Conservation (phyloP, 2,797 vertebrate species). For the Pipistrellus kuhlii region DNA sequence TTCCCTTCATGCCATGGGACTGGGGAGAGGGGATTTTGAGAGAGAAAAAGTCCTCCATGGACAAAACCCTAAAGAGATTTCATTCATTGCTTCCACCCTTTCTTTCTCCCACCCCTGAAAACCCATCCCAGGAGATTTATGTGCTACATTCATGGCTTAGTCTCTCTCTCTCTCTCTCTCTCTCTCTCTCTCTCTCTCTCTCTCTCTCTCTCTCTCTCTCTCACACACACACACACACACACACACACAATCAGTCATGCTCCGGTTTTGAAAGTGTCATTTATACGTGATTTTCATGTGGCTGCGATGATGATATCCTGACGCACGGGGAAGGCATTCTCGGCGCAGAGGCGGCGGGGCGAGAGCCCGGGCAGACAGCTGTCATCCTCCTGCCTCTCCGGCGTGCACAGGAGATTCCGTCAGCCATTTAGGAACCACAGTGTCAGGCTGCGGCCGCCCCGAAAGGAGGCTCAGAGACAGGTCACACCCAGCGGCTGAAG, state of each 20-base stretch:
- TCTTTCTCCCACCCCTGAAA: constrained; percentile 72
- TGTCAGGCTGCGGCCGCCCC: constrained; percentile 83
- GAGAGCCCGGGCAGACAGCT: constrained; percentile 65
- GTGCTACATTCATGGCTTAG: background rate
- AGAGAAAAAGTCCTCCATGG: constrained; percentile 62
- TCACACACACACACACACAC: background rate
- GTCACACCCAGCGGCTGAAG: constrained; percentile 64
- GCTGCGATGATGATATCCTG: constrained; percentile 84
- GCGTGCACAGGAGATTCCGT: constrained; percentile 81
- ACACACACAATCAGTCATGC: constrained; percentile 78
- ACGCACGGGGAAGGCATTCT: constrained; percentile 80
- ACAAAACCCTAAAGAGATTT: background rate
- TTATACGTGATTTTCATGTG: constrained; percentile 85
- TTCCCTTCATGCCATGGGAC: background rate
- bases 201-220: background rate
- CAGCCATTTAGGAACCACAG: constrained; percentile 83
- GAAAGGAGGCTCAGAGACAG: constrained; percentile 84
- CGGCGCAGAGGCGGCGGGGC: constrained; percentile 64
- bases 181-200: background rate
- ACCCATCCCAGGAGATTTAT: constrained; percentile 58
- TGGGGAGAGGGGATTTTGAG: constrained; percentile 9
- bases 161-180: background rate
- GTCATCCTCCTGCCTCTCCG: constrained; percentile 62
- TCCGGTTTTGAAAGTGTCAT: constrained; percentile 84
- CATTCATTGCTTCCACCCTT: constrained; percentile 67